A percentile compares a stretch with the other conserved stretches of the same genome.
Conservation (phyloP, 2,113 vertebrate genomes). For the Hymenochirus boettgeri region DNA sequence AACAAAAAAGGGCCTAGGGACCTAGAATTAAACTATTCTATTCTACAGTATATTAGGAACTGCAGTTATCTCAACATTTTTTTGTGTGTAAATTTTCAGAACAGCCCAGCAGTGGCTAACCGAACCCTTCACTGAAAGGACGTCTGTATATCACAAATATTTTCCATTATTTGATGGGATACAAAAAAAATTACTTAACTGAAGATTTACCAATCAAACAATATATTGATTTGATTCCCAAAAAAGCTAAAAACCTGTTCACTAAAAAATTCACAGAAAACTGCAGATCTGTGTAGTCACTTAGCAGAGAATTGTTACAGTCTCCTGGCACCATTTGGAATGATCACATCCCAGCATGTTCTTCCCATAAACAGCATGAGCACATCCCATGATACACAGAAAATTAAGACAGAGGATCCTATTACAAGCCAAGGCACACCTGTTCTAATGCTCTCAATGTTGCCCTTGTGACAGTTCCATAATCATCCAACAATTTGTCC, state of each 20-base stretch:
- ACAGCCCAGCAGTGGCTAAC: too few relatives aligned
- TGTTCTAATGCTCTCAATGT: conserved; percentile 7
- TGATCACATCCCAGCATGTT: conserved; percentile 40
- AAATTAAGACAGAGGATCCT: conserved; percentile 35
- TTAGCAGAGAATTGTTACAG: conserved; percentile 36
- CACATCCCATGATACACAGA: conserved; percentile 18
- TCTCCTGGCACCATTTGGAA: conserved; percentile 30
- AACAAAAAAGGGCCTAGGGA: too few relatives aligned
- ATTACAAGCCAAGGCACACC: conserved; percentile 34
- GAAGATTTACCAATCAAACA: background rate
- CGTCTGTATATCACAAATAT: too few relatives aligned
- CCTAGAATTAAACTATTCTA: too few relatives aligned
- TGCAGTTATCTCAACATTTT: too few relatives aligned
- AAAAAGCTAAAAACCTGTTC: background rate
- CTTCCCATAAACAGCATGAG: conserved; percentile 32
- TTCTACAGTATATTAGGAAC: too few relatives aligned
- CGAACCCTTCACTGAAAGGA: too few relatives aligned
- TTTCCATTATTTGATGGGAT: too few relatives aligned
- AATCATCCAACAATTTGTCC: conserved; percentile 12
- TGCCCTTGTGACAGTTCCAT: conserved; percentile 9
- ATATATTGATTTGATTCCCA: background rate
- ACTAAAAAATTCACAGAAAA: conserved; percentile 12
- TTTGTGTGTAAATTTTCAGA: too few relatives aligned
- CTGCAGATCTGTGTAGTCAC: conserved; percentile 24
- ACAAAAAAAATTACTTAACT: too few relatives aligned